These are phyloP conservation scores for Erpetoichthys calabaricus DNA, from an alignment of 2,797 vertebrate genomes.

Conservation along the genomic window DNA sequence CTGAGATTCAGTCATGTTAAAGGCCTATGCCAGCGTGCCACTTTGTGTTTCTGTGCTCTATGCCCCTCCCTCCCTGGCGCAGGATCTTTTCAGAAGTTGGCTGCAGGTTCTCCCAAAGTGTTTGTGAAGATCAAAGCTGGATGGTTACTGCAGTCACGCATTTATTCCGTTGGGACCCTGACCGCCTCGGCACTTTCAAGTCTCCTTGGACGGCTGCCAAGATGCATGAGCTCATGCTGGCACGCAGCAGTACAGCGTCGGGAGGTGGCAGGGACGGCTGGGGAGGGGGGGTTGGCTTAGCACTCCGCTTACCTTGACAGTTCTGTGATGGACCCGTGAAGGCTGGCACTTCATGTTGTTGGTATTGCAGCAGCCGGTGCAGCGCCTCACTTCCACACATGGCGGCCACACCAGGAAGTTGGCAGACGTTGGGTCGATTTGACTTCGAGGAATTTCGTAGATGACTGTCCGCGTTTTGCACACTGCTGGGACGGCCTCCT, in stretches of 20 bases:
- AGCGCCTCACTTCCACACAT: slow-evolving; percentile 87
- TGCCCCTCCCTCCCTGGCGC: too few relatives aligned
- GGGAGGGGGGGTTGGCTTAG: background rate
- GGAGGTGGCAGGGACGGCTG: slow-evolving; percentile 1
- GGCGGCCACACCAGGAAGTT: slow-evolving; percentile 95
- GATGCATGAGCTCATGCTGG: too few relatives aligned
- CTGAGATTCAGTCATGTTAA: too few relatives aligned
- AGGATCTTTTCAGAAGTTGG: too few relatives aligned
- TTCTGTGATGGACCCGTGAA: slow-evolving; percentile 67
- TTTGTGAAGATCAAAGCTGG: too few relatives aligned
- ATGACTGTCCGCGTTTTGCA: slow-evolving; percentile 83
- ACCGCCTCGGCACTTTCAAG: too few relatives aligned
- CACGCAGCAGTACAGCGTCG: background rate
- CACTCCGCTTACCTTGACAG: slow-evolving; percentile 65
- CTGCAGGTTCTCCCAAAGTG: too few relatives aligned
- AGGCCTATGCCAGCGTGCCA: too few relatives aligned
- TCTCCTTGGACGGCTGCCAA: too few relatives aligned
- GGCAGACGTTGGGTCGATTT: slow-evolving; percentile 83
- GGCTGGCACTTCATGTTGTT: slow-evolving; percentile 79
- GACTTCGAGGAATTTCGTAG: slow-evolving; percentile 88
- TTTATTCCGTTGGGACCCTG: too few relatives aligned
- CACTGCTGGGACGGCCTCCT: slow-evolving; percentile 75
- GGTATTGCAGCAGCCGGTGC: slow-evolving; percentile 91
- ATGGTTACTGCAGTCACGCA: too few relatives aligned
- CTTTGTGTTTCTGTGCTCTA: too few relatives aligned